phyloP scores from a whole-genome alignment of 1,140 invertebrate species.

The Drosophila yakuba region DNA sequence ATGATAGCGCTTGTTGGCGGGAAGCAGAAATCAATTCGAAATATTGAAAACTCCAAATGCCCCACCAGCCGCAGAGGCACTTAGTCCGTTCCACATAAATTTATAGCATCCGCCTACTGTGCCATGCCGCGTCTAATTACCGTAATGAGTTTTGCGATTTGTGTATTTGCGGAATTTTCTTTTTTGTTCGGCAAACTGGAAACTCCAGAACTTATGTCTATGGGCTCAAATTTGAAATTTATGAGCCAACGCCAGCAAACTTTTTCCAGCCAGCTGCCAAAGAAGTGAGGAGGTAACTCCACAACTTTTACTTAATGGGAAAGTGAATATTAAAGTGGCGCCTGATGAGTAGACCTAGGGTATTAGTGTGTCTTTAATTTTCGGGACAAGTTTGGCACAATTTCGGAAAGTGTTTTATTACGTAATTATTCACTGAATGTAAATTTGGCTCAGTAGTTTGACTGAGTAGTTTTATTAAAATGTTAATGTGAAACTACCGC shows the following conservation, averaged over 20 bases:
- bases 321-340: constrained; percentile 60
- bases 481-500: neutral
- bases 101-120: constrained; percentile 23
- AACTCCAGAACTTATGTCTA: constrained; percentile 67
- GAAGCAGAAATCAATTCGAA: constrained; percentile 60
- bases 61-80: constrained; percentile 40
- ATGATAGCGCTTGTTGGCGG: constrained; percentile 45
- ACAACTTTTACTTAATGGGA: constrained; percentile 49
- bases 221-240: constrained; percentile 71
- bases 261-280: constrained; percentile 53
- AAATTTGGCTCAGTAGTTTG: neutral
- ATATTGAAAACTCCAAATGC: constrained; percentile 60
- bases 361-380: neutral
- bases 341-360: constrained; percentile 11
- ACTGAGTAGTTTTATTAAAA: neutral
- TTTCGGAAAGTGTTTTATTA: neutral
- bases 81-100: constrained; percentile 50
- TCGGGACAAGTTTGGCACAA: neutral
- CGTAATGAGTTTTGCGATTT: constrained; percentile 77
- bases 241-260: constrained; percentile 61
- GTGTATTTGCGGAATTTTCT: constrained; percentile 46
- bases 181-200: constrained; percentile 28
- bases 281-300: neutral
- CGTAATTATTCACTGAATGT: neutral
- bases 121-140: constrained; percentile 57